Percentiles rank a stretch among this genome's conserved stretches.
These are phyloP conservation scores for Amiota communis DNA, from an alignment of 2,888 invertebrate species.

Conservation along the genomic window DNA sequence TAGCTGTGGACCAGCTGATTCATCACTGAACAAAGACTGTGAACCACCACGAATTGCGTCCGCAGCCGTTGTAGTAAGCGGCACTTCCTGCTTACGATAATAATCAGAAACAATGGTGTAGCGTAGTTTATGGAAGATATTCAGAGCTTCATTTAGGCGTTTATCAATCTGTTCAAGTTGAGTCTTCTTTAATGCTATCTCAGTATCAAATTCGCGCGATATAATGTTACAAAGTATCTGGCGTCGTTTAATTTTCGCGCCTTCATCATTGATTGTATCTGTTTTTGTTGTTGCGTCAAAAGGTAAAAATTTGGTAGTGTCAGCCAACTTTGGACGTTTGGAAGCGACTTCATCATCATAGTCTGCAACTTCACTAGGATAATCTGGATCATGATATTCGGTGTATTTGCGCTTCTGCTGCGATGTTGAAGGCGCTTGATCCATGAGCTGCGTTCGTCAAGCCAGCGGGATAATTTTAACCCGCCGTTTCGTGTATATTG, in stretches of 20 bases:
- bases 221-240: conserved; percentile 77
- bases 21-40: conserved; percentile 56
- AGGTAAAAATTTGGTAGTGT: neutral
- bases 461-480: conserved; percentile 31
- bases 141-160: conserved; percentile 76
- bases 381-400: conserved; percentile 79
- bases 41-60: conserved; percentile 61
- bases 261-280: conserved; percentile 8
- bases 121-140: conserved; percentile 77
- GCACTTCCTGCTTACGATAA: conserved; percentile 76
- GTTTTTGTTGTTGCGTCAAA: neutral
- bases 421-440: conserved; percentile 47
- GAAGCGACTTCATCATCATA: neutral
- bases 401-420: conserved; percentile 68
- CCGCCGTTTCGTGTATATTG: conserved; percentile 15
- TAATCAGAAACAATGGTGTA: conserved; percentile 77
- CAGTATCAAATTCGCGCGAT: conserved; percentile 81
- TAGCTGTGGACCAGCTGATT: conserved; percentile 72
- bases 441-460: conserved; percentile 53
- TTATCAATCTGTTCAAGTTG: conserved; percentile 83
- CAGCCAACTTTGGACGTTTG: neutral
- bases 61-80: conserved; percentile 68
- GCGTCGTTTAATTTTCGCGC: conserved; percentile 67
- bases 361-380: conserved; percentile 52
- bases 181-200: conserved; percentile 80